Evolutionary conservation across 2,113 vertebrate genomes (phyloP).

Genomic region (Ibidorhyncha struthersii): DNA sequence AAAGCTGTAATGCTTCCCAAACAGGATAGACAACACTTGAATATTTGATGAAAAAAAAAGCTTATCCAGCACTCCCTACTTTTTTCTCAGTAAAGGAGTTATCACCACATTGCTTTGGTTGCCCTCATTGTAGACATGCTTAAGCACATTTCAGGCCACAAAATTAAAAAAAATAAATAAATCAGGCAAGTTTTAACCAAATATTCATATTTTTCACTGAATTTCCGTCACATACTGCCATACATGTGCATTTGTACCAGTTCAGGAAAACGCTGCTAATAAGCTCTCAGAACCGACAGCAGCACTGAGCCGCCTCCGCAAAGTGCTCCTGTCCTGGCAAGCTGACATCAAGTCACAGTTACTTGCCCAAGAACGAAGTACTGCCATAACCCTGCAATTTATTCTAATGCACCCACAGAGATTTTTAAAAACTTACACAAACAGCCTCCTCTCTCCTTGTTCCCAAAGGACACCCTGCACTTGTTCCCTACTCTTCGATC

Average conservation of each 20-base stretch:
- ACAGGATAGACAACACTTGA: neutral
- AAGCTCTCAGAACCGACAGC: neutral
- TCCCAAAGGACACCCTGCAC: neutral
- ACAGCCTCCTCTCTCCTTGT: neutral
- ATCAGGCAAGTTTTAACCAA: neutral
- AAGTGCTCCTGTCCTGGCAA: neutral
- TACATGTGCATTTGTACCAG: neutral
- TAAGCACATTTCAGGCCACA: neutral
- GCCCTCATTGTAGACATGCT: neutral
- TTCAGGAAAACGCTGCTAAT: neutral
- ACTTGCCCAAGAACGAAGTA: neutral
- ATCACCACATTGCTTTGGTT: neutral
- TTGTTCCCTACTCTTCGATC: neutral
- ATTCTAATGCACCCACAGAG: neutral
- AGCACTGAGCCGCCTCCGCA: neutral
- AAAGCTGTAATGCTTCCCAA: neutral
- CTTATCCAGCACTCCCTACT: neutral
- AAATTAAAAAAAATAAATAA: neutral
- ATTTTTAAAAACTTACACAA: neutral
- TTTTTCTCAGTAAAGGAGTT: neutral
- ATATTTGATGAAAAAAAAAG: neutral
- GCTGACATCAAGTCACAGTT: neutral
- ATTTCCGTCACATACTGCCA: neutral
- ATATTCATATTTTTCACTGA: neutral
- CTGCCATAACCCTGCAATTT: neutral